phyloP scores from a whole-genome alignment of 2,888 invertebrate genomes.

The Carabus problematicus region DNA sequence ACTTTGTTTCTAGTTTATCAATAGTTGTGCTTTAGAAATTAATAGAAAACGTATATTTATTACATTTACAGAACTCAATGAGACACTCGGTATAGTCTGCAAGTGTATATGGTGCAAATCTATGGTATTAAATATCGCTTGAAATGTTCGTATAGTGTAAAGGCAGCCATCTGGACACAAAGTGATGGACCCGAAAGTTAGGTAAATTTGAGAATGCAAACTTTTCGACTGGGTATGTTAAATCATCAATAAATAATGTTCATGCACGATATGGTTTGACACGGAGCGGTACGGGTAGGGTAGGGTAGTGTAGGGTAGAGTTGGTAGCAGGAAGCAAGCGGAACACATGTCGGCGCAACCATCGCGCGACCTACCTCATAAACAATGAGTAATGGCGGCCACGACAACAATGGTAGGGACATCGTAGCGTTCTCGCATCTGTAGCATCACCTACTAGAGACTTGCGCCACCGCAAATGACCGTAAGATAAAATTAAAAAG shows the following conservation, averaged over 20 bases:
- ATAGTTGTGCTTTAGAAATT: too few species aligned
- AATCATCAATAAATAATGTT: conserved; percentile 48
- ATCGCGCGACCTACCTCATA: conserved; percentile 27
- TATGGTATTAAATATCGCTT: too few species aligned
- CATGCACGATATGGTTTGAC: conserved; percentile 31
- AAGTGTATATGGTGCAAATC: too few species aligned
- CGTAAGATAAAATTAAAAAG: conserved; percentile 59
- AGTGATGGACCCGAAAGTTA: too few species aligned
- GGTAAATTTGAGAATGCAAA: too few species aligned
- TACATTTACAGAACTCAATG: too few species aligned
- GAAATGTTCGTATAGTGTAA: too few species aligned
- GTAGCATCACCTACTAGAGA: neutral
- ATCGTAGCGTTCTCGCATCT: conserved; percentile 31
- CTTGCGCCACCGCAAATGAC: conserved; percentile 31
- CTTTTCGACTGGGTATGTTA: conserved; percentile 29
- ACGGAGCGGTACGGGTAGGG: conserved; percentile 44
- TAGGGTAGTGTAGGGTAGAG: too few species aligned
- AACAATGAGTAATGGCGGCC: neutral
- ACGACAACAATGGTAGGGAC: conserved; percentile 16
- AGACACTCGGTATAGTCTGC: too few species aligned
- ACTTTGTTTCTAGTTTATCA: too few species aligned
- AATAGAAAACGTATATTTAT: too few species aligned
- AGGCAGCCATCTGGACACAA: too few species aligned
- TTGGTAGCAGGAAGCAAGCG: conserved; percentile 1
- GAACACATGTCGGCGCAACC: conserved; percentile 47